These are phyloP conservation scores for Brachyopa scutellaris DNA, from an alignment of 2,888 invertebrate genomes.

Conservation along the genomic window DNA sequence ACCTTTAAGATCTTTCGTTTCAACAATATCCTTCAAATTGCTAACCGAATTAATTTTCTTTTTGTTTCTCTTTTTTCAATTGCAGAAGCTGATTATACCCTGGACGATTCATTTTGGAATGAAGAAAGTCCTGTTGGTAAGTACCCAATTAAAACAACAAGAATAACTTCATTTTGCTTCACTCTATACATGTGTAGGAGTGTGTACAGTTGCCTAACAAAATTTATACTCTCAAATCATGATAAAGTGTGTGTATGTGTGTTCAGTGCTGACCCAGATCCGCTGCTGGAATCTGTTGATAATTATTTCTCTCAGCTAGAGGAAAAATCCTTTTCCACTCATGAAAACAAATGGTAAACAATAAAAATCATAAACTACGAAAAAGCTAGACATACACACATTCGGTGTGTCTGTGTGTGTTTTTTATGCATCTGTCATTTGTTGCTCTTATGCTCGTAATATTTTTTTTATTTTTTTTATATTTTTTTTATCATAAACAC, in stretches of 20 bases:
- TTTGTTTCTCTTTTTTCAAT: slow-evolving; percentile 81
- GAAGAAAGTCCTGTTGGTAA: slow-evolving; percentile 95
- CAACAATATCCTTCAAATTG: background rate
- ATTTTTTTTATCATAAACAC: slow-evolving; percentile 2
- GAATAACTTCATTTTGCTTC: background rate
- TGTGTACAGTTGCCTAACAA: background rate
- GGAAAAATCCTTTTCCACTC: background rate
- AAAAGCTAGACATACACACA: background rate
- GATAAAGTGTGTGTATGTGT: background rate
- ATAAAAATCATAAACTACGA: slow-evolving; percentile 27
- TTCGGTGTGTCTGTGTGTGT: slow-evolving; percentile 4
- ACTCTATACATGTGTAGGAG: background rate
- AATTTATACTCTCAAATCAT: background rate
- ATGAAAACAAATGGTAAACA: slow-evolving; percentile 28
- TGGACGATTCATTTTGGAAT: slow-evolving; percentile 96
- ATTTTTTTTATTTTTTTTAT: no score
- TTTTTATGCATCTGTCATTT: slow-evolving; percentile 23
- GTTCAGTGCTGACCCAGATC: slow-evolving; percentile 8
- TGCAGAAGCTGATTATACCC: slow-evolving; percentile 95
- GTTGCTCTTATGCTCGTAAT: background rate
- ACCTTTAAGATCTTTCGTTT: background rate
- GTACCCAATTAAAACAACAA: slow-evolving; percentile 79
- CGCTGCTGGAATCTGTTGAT: background rate
- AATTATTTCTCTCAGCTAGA: background rate
- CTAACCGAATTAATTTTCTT: slow-evolving; percentile 25